Evolutionary conservation across 2,888 invertebrate genomes (phyloP).

Genomic region (Oscheius sp.): DNA sequence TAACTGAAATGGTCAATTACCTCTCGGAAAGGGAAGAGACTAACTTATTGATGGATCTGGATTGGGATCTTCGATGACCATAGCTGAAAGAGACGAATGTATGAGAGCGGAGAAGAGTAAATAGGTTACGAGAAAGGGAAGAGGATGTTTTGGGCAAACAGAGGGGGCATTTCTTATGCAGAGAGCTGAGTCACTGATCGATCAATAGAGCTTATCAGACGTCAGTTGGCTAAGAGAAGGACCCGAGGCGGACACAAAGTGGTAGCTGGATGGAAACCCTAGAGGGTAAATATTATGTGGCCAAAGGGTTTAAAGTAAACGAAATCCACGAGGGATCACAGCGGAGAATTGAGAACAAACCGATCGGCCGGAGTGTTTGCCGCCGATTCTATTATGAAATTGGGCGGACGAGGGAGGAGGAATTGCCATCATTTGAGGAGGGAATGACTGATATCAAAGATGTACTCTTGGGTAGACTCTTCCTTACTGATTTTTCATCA

Average conservation of each 20-base stretch:
- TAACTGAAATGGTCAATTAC: slow-evolving; percentile 12
- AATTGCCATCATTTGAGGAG: background rate
- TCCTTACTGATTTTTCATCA: too few relatives aligned
- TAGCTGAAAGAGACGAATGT: slow-evolving; percentile 1
- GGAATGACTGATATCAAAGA: background rate
- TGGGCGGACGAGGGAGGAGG: background rate
- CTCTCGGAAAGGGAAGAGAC: background rate
- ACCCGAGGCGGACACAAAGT: background rate
- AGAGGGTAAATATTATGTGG: slow-evolving; percentile 18
- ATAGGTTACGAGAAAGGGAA: background rate
- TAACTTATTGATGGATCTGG: slow-evolving; percentile 29
- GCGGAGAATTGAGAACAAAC: slow-evolving; percentile 14
- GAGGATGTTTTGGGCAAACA: slow-evolving; percentile 23
- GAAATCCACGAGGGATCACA: slow-evolving; percentile 25
- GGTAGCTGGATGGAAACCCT: background rate
- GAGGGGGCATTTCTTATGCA: slow-evolving; percentile 5
- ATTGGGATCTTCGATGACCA: slow-evolving; percentile 26
- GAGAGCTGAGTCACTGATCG: background rate
- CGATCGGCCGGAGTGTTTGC: slow-evolving; percentile 8
- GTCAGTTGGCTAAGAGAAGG: background rate
- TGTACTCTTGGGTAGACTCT: too few relatives aligned
- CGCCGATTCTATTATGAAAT: background rate
- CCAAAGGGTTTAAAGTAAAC: slow-evolving; percentile 22
- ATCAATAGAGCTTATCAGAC: slow-evolving; percentile 10
- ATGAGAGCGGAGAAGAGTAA: background rate